Percentiles rank a stretch among this genome's conserved stretches.
Conservation (phyloP, 2,888 invertebrate species). For the Cylindroiulus punctatus region DNA sequence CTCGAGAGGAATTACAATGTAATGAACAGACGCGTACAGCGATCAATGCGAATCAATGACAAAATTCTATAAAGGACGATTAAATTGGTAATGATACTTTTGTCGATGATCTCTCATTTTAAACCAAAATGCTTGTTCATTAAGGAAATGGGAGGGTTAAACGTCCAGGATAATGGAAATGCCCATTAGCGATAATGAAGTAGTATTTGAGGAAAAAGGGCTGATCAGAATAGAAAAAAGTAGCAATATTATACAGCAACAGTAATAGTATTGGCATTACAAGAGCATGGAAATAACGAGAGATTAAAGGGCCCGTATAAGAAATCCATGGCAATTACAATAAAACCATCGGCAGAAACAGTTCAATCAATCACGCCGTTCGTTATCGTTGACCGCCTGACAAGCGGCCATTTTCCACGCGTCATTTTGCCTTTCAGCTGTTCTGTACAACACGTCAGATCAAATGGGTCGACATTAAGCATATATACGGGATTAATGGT, state of each 20-base stretch:
- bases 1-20: too few species aligned
- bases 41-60: not conserved
- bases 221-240: not conserved
- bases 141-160: not conserved
- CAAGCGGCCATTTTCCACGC: not conserved
- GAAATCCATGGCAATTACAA: conserved; percentile 18
- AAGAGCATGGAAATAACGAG: conserved; percentile 18
- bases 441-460: conserved; percentile 18
- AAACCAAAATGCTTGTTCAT: not conserved
- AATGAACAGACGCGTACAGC: not conserved
- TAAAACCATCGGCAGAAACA: conserved; percentile 7
- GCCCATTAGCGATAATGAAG: conserved; percentile 18
- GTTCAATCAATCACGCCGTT: conserved; percentile 10
- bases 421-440: conserved; percentile 11
- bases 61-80: not conserved
- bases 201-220: not conserved
- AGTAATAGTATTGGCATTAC: conserved; percentile 9
- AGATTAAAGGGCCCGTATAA: not conserved
- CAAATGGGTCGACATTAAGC: conserved; percentile 6
- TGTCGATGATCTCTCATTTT: not conserved
- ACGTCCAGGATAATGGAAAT: not conserved
- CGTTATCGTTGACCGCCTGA: conserved; percentile 10
- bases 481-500: not conserved
- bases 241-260: not conserved
- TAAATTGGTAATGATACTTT: conserved; percentile 7